These are phyloP conservation scores for Busseola fusca DNA, from an alignment of 2,888 invertebrate species.

Conservation along the genomic window DNA sequence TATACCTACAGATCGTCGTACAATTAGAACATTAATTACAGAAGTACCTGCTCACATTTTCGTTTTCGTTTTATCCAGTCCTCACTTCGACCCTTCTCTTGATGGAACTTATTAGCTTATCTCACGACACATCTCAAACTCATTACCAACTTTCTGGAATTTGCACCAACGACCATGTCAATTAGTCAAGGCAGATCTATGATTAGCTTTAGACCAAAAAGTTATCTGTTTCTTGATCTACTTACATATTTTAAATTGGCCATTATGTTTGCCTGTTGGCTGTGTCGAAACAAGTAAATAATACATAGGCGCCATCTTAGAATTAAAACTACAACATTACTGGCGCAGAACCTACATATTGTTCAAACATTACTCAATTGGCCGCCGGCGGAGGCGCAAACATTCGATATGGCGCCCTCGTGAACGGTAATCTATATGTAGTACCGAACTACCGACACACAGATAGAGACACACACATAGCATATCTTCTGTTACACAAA, in stretches of 20 bases:
- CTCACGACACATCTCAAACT: constrained; percentile 40
- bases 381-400: constrained; percentile 61
- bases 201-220: constrained; percentile 15
- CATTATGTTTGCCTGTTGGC: constrained; percentile 1
- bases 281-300: constrained; percentile 27
- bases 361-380: constrained; percentile 73
- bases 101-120: constrained; percentile 26
- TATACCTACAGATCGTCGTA: constrained; percentile 20
- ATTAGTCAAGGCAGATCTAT: constrained; percentile 24
- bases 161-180: constrained; percentile 24
- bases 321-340: constrained; percentile 57
- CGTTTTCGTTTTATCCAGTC: neutral
- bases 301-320: constrained; percentile 22
- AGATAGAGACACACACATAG: constrained; percentile 21
- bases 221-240: neutral
- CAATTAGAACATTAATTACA: constrained; percentile 13
- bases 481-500: constrained; percentile 51
- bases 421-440: constrained; percentile 62
- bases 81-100: constrained; percentile 3
- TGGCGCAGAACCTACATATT: constrained; percentile 65
- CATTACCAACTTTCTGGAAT: constrained; percentile 38
- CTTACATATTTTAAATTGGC: constrained; percentile 4
- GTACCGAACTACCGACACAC: constrained; percentile 42
- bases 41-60: constrained; percentile 4
- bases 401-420: constrained; percentile 62